Evolutionary conservation across 2,113 vertebrate genomes (phyloP), one percentile per base, ranked within the genome.

Genomic region (Sander vitreus): DNA sequence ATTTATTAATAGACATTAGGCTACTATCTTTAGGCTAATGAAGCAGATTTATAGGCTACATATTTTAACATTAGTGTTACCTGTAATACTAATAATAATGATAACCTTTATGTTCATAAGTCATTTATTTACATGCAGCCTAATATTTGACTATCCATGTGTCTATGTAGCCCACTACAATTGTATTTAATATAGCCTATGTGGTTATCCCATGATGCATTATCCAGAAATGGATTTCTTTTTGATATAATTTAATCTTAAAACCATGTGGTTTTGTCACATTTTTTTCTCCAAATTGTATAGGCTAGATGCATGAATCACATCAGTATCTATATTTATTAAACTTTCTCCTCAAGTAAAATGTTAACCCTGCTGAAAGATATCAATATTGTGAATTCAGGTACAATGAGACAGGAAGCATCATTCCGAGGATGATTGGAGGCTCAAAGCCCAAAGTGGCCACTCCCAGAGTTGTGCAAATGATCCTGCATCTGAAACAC

Each of bases 401-500:
- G 93, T 96, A 95, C 93, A 95, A 96, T 76, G 94, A 96, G 87
- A 96, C 96, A 47, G 96, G 96, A 43, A 96, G 95, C 92, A 94
- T 96, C 89, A 93, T 90, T 48, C 96, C 95, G 59, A 94, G 96
- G 23, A 89, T 95, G 86, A 96, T 96, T 6, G 96, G 96, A 3
- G 96, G 96, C 75, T 96, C 96, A 11, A 96, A 96, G 73, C 96
- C 96, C 87, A 96, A 96, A 91, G 96, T 96, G 72, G 95, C 96
- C 33, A 96, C 96, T 36, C 96, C 96, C 13, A 94, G 64, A 80
- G 96, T 96, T 73, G 96, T 96, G 58, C 94, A 96, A 80, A 96
- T 86, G 78, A 96, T 96, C 19, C 93, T 96, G 1, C 94, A 95
- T 23, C 95, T 96, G 76, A 96, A 96, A 83, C 93, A 93, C 10